Evolutionary conservation across 2,888 invertebrate genomes (phyloP).

Genomic region (Malthinus flaveolus): DNA sequence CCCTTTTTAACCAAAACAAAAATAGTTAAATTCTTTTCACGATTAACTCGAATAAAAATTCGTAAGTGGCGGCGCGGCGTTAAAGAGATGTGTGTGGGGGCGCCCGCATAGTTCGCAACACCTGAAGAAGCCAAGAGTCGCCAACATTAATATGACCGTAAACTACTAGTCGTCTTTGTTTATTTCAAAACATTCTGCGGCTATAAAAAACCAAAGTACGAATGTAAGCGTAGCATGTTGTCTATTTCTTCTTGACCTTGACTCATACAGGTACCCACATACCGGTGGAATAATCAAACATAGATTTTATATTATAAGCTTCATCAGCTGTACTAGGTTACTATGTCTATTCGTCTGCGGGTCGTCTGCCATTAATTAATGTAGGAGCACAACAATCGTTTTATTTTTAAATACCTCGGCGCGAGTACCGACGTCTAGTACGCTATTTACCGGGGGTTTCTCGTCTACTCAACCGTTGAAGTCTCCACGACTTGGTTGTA

Average conservation of each 20-base stretch:
- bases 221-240: conserved; percentile 5
- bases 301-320: conserved; percentile 31
- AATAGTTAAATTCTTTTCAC: not conserved
- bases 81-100: conserved; percentile 8
- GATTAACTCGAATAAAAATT: conserved; percentile 1
- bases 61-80: conserved; percentile 7
- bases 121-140: conserved; percentile 6
- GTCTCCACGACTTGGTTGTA: no score
- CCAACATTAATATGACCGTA: not conserved
- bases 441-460: no score
- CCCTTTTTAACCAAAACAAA: not conserved
- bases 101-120: conserved; percentile 17
- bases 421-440: no score
- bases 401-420: no score
- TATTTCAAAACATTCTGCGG: no score
- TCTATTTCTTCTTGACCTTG: conserved; percentile 33
- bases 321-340: conserved; percentile 38
- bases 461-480: no score
- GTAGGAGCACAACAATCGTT: no score
- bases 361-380: conserved; percentile 30
- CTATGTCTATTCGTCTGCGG: conserved; percentile 39
- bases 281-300: conserved; percentile 33
- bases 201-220: not conserved
- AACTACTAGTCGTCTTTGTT: not conserved
- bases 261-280: conserved; percentile 40